Base-by-base conservation (phyloP, 2,113 vertebrate genomes). In the Gymnobelideus leadbeateri region DNA sequence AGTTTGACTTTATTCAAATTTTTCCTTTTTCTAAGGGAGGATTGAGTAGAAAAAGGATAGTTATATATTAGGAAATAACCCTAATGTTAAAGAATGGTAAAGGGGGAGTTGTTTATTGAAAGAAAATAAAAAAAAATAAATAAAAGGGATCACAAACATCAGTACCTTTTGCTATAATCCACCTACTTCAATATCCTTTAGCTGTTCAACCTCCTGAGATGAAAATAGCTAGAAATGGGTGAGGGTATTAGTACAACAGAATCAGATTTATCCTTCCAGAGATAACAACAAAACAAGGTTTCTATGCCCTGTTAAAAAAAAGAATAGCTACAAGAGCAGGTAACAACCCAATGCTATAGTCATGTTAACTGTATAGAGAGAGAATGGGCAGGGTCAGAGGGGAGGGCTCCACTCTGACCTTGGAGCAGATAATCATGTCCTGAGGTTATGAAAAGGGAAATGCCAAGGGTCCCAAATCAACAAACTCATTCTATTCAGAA, bases 351-450 rank as follows among this genome's bases (percentile, higher is more conserved):
- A 53, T 37, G 89, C 84, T n/a, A 46, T 96, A 92, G 21, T 96
- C 96, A 91, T 95, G 89, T 47, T 96, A 94, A 97, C 51, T 96
- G 95, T 96, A 92, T n/a, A 49, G 93, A 68, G 95, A 91, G 16
- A 96, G 92, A 95, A 53, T 77, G 55, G 8, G 9, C 7, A 52
- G 94, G 97, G 96, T 97, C 96, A 97, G 94, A 55, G 61, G 95
- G 91, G 91, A 97, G 91, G 61, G 92, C 49, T 95, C 92, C 89
- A 5, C 54, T 84, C 94, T n/a, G 95, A 97, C 96, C 96, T 93
- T 94, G 92, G 96, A 9, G 24, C 93, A 94, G 96, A 95, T 97
- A 98, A 98, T 98, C 97, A 92, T 92, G 94, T 97, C 97, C 96
- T 31, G 94, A 95, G 97, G 98, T 94, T 95, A 90, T 95, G 94